phyloP scores from a whole-genome alignment of 2,888 invertebrate species.

The Pasiphila rectangulata region DNA sequence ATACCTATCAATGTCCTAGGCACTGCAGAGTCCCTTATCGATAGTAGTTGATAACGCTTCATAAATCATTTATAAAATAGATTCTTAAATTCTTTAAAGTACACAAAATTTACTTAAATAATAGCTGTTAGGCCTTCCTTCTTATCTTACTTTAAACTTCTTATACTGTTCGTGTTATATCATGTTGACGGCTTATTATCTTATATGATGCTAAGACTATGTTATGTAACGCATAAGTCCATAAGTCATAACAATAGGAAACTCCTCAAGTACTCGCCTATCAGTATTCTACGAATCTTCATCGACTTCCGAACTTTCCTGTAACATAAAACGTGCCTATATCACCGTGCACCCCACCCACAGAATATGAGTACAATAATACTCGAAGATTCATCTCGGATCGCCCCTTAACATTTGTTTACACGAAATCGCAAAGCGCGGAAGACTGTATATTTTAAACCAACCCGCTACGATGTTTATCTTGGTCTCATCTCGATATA shows the following conservation, averaged over 20 bases:
- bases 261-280: slow-evolving; percentile 5
- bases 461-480: slow-evolving; percentile 65
- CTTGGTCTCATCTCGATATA: slow-evolving; percentile 74
- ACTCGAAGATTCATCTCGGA: slow-evolving; percentile 58
- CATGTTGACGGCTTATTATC: too few relatives aligned
- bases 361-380: slow-evolving; percentile 54
- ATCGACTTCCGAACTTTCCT: slow-evolving; percentile 16
- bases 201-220: too few relatives aligned
- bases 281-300: slow-evolving; percentile 12
- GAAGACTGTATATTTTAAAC: slow-evolving; percentile 74
- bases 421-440: slow-evolving; percentile 66
- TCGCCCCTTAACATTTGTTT: slow-evolving; percentile 63
- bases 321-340: slow-evolving; percentile 17
- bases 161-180: too few relatives aligned
- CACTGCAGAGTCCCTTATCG: too few relatives aligned
- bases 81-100: too few relatives aligned
- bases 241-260: slow-evolving; percentile 16
- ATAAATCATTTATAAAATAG: too few relatives aligned
- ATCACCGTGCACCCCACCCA: slow-evolving; percentile 11
- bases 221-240: neutral
- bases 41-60: too few relatives aligned
- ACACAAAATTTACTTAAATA: too few relatives aligned
- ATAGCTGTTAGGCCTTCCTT: too few relatives aligned
- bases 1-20: too few relatives aligned
- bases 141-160: too few relatives aligned